Base-by-base conservation (phyloP, 1,140 invertebrate species). In the Neodiprion pinetum region DNA sequence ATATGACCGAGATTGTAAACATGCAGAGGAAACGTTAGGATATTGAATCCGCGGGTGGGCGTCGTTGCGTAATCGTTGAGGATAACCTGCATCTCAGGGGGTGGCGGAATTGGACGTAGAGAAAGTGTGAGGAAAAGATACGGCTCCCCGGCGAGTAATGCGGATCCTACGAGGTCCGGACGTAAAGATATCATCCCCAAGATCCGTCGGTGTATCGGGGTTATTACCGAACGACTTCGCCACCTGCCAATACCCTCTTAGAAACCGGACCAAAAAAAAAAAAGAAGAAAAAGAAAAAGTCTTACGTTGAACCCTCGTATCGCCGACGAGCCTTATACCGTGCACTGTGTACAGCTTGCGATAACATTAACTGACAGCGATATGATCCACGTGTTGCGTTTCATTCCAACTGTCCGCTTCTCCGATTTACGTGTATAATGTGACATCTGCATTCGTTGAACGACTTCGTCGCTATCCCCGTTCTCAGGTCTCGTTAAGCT, bases 401-500 rank as follows among this genome's bases (percentile, higher is more conserved):
- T 40, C 28, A 5, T 40, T 40, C 28, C 28, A 40, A 40, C 2
- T 40, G 5, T 40, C 17, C 17, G 17, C 17, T 21, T 21, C 17
- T 21, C 17, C 17, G 17, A 21, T 21, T 21, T 21, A 21, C 17
- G 17, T 21, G 0, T 21, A 21, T 21, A 21, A 21, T 21, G 17
- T 21, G 17, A 21, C 17, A 21, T 21, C 17, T 21, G 17, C 28
- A 40, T 40, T 40, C 28, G 28, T 40, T 40, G 4, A 40, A 40
- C 28, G 28, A 40, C 28, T 40, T 40, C 28, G 28, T 40, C 28
- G 28, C 28, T 1, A 2, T 47, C 48, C 14, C n/a, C 48, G 72
- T 68, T 86, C 85, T 69, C 91, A 90, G 92, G 92, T 78, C 84
- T 94, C 75, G 83, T 93, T 76, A 91, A 91, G 75, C 85, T 92